Base-by-base conservation (phyloP, 2,113 vertebrate species). In the Sander vitreus region DNA sequence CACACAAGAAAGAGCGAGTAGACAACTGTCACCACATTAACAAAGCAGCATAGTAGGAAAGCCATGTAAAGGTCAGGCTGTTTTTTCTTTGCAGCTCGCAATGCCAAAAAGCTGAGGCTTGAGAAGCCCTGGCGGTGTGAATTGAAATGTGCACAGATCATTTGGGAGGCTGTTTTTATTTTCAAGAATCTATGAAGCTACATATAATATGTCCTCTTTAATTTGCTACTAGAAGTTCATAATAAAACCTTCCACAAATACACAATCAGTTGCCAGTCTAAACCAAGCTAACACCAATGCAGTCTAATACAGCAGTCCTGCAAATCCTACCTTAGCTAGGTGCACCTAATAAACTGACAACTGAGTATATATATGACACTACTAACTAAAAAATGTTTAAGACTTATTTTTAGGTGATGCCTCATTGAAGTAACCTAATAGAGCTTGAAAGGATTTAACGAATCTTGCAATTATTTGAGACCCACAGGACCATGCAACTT, bases 21-120 rank as follows among this genome's bases (percentile, higher is more conserved):
- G 45, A 68, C 58, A 55, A 76, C 80, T 74, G 58, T 83, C 73
- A 63, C 43, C 48, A 33, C n/a, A 75, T 81, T 80, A 84, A 73
- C 53, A 51, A 74, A 48, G 66, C 62, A 54, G 39, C 45, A 10
- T 9, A 36, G 57, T 1, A 27, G 30, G 59, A 39, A 39, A 66
- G 16, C 48, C 48, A 21, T 53, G 62, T 5, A 79, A 85, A 83
- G 75, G 82, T 85, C 76, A 83, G 45, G 19, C 59, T 23, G 76
- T 60, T 72, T 54, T 66, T 57, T 64, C 65, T 66, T 57, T 62
- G 65, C 48, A 30, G 53, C 51, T 78, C 48, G 33, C 33, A 19
- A 50, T 18, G 36, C 36, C 59, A 69, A 63, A 74, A n/a, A 47
- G 43, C 30, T 27, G 54, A 48, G 36, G 27, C 65, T 30, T 18